Conservation (phyloP, 2,888 invertebrate genomes). For the Athrips mouffetella region DNA sequence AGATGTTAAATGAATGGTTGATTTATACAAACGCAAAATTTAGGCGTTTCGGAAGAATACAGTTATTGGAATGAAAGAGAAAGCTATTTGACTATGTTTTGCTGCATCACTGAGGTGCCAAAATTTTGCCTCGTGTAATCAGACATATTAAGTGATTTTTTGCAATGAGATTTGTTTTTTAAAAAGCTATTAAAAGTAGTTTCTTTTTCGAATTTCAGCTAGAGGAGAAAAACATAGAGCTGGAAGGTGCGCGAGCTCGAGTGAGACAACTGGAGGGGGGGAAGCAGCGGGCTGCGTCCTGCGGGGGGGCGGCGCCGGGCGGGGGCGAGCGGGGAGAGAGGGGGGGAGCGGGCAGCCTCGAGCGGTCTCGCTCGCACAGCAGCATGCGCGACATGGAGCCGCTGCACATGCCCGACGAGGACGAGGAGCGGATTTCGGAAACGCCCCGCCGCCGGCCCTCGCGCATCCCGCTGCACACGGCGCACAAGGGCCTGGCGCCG, state of each 20-base stretch:
- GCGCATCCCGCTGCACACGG: constrained; percentile 83
- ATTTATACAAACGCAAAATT: too few species aligned
- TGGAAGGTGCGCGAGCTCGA: constrained; percentile 89
- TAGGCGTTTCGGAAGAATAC: too few species aligned
- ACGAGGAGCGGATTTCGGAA: constrained; percentile 80
- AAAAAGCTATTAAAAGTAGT: not conserved
- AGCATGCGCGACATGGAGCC: constrained; percentile 72
- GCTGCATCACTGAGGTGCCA: not conserved
- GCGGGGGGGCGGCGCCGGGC: constrained; percentile 30
- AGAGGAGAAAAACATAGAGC: constrained; percentile 89
- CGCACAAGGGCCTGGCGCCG: constrained; percentile 76
- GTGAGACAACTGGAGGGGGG: constrained; percentile 84
- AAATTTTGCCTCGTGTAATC: too few species aligned
- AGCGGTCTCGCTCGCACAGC: constrained; percentile 36
- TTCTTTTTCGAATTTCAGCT: constrained; percentile 74
- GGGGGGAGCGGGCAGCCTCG: constrained; percentile 31
- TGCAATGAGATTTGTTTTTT: too few species aligned
- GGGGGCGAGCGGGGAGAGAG: constrained; percentile 21
- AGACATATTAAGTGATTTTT: too few species aligned
- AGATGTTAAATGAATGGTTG: too few species aligned
- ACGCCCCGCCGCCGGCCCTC: constrained; percentile 73
- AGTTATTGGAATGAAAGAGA: too few species aligned
- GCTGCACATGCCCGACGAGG: constrained; percentile 60
- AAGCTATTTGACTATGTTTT: too few species aligned
- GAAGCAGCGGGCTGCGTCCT: constrained; percentile 24